A percentile compares a stretch with the other conserved stretches of the same genome.
These are phyloP conservation scores for Heliothis subflexa DNA, from an alignment of 1,140 invertebrate genomes.

Conservation along the genomic window DNA sequence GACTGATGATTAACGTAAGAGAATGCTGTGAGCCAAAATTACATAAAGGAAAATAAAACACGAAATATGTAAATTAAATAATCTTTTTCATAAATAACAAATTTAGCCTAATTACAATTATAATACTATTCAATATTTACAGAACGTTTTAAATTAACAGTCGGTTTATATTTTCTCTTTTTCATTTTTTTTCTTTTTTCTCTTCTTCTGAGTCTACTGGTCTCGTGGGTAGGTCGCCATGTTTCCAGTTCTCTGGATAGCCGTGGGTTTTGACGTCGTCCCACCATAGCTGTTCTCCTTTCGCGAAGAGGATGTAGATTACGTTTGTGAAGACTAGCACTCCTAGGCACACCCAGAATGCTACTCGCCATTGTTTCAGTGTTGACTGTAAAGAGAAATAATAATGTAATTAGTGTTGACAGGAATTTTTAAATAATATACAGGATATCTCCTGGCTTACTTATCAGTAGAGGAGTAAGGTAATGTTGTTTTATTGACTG, in stretches of 20 bases:
- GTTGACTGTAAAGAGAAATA: conserved; percentile 88
- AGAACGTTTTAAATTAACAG: conserved; percentile 43
- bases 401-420: not conserved
- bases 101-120: conserved; percentile 24
- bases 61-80: not conserved
- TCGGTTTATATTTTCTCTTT: conserved; percentile 54
- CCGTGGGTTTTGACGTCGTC: conserved; percentile 86
- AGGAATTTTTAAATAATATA: not conserved
- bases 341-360: conserved; percentile 93
- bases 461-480: too few relatives aligned
- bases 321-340: conserved; percentile 91
- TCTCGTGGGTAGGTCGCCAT: conserved; percentile 69
- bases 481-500: too few relatives aligned
- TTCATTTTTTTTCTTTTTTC: conserved; percentile 55
- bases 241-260: conserved; percentile 74
- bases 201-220: conserved; percentile 63
- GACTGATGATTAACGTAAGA: too few relatives aligned
- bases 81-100: conserved; percentile 39
- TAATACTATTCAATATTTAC: conserved; percentile 43
- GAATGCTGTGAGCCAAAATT: too few relatives aligned
- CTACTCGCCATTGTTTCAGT: conserved; percentile 91
- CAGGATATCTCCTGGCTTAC: too few relatives aligned
- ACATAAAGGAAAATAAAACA: conserved; percentile 7
- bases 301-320: conserved; percentile 90
- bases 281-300: conserved; percentile 90